Conservation (phyloP, 2,888 invertebrate genomes). For the Sisyra nigra region DNA sequence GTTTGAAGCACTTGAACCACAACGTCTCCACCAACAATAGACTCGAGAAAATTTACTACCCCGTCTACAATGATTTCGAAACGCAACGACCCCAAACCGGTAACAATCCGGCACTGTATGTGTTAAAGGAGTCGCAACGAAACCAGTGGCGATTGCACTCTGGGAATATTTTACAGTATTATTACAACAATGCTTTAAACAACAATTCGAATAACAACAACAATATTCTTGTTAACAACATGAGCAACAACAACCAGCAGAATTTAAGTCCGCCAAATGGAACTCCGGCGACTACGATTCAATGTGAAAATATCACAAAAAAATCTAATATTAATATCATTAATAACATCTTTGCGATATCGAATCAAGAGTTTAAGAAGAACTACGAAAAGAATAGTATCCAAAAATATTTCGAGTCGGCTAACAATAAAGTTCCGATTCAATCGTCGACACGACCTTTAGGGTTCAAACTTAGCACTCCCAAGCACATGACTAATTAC, state of each 20-base stretch:
- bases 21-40: constrained; percentile 1
- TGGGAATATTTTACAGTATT: constrained; percentile 25
- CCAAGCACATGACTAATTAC: constrained; percentile 25
- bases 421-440: constrained; percentile 18
- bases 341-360: constrained; percentile 22
- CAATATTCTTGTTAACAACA: constrained; percentile 13
- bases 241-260: constrained; percentile 13
- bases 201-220: constrained; percentile 13
- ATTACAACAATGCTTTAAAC: constrained; percentile 22
- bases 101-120: too few relatives aligned
- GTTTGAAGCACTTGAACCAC: constrained; percentile 4
- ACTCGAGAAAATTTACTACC: constrained; percentile 23
- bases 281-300: not conserved
- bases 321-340: constrained; percentile 23
- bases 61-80: constrained; percentile 9
- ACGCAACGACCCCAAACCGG: too few relatives aligned
- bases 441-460: constrained; percentile 33
- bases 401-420: constrained; percentile 6
- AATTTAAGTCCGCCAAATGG: not conserved
- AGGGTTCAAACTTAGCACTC: constrained; percentile 24
- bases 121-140: constrained; percentile 11
- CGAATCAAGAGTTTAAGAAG: constrained; percentile 14
- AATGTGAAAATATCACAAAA: constrained; percentile 16
- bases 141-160: constrained; percentile 14
- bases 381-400: constrained; percentile 13